Conservation (phyloP, 2,797 vertebrate species). For the Mallotus villosus region DNA sequence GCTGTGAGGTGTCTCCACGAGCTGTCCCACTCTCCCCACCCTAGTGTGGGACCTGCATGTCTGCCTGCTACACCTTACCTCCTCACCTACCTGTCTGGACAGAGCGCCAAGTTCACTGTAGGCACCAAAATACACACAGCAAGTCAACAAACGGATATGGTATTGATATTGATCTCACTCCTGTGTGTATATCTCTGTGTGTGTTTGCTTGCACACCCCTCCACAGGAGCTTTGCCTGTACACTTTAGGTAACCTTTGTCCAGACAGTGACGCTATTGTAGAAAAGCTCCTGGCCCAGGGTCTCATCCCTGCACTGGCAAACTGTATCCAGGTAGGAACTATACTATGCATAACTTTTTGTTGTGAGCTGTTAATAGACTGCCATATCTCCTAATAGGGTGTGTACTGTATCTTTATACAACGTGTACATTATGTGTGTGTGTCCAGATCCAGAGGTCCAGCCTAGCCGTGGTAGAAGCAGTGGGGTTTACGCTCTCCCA, state of each 20-base stretch:
- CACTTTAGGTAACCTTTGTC: conserved; percentile 89
- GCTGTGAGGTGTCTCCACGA: conserved; percentile 87
- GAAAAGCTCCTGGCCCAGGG: conserved; percentile 90
- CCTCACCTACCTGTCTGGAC: conserved; percentile 90
- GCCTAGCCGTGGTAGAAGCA: conserved; percentile 88
- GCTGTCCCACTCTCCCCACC: conserved; percentile 86
- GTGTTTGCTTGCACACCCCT: neutral
- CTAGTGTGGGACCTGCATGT: conserved; percentile 77
- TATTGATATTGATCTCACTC: neutral
- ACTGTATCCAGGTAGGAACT: conserved; percentile 84
- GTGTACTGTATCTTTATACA: neutral
- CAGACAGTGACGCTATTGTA: conserved; percentile 81
- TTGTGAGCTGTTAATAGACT: neutral
- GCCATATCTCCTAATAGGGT: neutral
- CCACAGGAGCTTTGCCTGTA: conserved; percentile 92
- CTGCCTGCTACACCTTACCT: conserved; percentile 92
- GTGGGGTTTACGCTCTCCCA: conserved; percentile 90
- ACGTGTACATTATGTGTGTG: neutral
- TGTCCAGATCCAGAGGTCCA: conserved; percentile 79
- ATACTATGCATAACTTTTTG: neutral
- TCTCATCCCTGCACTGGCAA: conserved; percentile 83
- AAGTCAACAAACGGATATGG: neutral
- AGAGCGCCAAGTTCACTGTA: conserved; percentile 87
- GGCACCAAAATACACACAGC: conserved; percentile 46
- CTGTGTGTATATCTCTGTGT: conserved; percentile 7